Evolutionary conservation across 2,888 invertebrate species (phyloP).

Genomic region (Autographa gamma): DNA sequence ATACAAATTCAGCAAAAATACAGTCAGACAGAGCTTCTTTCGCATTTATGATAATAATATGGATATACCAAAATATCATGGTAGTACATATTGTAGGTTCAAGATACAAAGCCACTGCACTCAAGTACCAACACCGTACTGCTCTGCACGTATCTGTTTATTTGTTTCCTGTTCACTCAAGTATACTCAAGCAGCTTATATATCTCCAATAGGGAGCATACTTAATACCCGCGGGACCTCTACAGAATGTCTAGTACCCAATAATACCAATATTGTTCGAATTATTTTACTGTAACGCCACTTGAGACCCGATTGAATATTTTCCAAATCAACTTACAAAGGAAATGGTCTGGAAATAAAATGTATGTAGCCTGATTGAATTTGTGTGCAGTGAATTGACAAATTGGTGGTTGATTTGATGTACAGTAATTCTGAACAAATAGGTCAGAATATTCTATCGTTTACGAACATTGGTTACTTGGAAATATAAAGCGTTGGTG

Average conservation of each 20-base stretch:
- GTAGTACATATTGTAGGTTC: too few relatives aligned
- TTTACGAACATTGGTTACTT: constrained; percentile 18
- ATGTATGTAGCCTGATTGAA: constrained; percentile 60
- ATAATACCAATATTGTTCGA: constrained; percentile 45
- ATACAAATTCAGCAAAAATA: too few relatives aligned
- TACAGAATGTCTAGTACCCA: constrained; percentile 30
- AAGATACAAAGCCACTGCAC: not conserved
- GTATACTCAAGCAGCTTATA: not conserved
- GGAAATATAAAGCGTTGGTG: constrained; percentile 24
- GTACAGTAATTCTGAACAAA: constrained; percentile 59
- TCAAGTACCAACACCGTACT: not conserved
- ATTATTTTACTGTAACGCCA: constrained; percentile 58
- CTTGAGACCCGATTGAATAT: constrained; percentile 54
- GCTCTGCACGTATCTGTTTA: not conserved
- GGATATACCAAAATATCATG: too few relatives aligned
- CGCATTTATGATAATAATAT: too few relatives aligned
- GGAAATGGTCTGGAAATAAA: constrained; percentile 61
- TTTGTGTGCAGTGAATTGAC: constrained; percentile 59
- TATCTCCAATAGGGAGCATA: not conserved
- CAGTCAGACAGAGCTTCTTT: too few relatives aligned
- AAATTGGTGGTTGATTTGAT: constrained; percentile 62
- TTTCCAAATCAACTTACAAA: constrained; percentile 56
- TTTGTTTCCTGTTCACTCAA: constrained; percentile 1
- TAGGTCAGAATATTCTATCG: constrained; percentile 54
- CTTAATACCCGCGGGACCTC: constrained; percentile 30